Base-by-base conservation (phyloP, 2,113 vertebrate genomes). In the Saimiri boliviensis region DNA sequence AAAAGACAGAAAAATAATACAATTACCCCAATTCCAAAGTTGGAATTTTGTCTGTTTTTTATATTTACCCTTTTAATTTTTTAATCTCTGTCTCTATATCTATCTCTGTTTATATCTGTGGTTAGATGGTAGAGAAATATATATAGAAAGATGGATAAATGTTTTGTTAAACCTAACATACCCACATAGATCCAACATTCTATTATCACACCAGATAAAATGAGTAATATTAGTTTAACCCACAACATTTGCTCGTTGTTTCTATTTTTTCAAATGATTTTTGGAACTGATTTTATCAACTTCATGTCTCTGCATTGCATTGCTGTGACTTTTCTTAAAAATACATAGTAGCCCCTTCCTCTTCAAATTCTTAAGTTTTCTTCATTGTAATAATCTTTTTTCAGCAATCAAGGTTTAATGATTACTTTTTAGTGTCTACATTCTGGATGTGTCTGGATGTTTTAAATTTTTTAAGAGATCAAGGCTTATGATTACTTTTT, bases 131-230 rank as follows among this genome's bases (percentile, higher is more conserved):
- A 27, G 25, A 17, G 73, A 76, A 52, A 45, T 10, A 86, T 6
- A 32, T 10, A 25, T 0, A 49, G 19, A 54, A 14, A 87, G 47
- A 49, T 6, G 14, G 4, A 8, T 2, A 74, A 37, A 37, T 8
- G 19, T 30, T 74, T 80, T 52, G 3, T 6, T 66, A 35, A 35
- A 54, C 16, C 2, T 2, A 19, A 20, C 1, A 71, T 1, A 6
- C 2, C 1, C 16, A 6, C 0, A 11, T 23, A 7, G 16, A 20
- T 2, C 27, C 9, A 66, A 3, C 13, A 42, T 2, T 1, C 17
- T 5, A 4, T 17, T 56, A 14, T 45, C 6, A 30, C 2, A 16
- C 6, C 10, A 49, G 37, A n/a, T 58, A n/a, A 30, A 73, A 68
- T 49, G 1, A 19, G 4, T 86, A 54, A 32, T 47, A 68, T 35